These are phyloP conservation scores for Gari tellinella DNA, from an alignment of 2,888 invertebrate species.

Conservation along the genomic window DNA sequence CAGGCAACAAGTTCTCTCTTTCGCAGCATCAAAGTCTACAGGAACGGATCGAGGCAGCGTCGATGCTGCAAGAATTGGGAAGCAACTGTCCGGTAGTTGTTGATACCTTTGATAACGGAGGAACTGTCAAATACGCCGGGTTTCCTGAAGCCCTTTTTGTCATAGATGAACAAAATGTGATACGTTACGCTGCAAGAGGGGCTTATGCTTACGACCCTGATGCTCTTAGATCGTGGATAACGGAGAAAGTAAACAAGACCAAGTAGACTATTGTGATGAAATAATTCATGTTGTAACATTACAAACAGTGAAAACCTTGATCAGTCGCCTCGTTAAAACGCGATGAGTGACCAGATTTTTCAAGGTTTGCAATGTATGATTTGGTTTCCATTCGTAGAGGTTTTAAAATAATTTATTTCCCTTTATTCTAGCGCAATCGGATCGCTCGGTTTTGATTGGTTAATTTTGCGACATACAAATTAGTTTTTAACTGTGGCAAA, in stretches of 20 bases:
- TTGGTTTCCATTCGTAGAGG: no score
- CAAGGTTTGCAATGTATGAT: no score
- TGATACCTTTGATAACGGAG: conserved; percentile 50
- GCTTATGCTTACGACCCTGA: conserved; percentile 38
- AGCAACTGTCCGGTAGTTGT: conserved; percentile 38
- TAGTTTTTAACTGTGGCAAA: no score
- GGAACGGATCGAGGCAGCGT: conserved; percentile 52
- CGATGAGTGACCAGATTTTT: no score
- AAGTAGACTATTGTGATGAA: no score
- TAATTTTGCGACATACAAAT: no score
- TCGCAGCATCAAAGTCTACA: conserved; percentile 49
- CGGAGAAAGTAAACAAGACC: conserved; percentile 12
- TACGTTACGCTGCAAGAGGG: conserved; percentile 33
- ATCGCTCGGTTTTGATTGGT: no score
- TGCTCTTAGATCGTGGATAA: conserved; percentile 21
- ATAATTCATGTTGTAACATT: no score
- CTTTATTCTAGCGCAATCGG: no score
- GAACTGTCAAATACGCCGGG: conserved; percentile 34
- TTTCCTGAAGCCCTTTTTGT: conserved; percentile 55
- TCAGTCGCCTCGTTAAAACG: no score
- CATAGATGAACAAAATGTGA: conserved; percentile 34
- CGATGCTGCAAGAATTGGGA: conserved; percentile 29
- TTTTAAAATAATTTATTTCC: no score
- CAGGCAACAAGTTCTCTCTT: conserved; percentile 41
- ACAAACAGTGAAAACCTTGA: no score